Evolutionary conservation across 2,113 vertebrate genomes (phyloP), one percentile per base, ranked within the genome.

Genomic region (Mormoops blainvillei): DNA sequence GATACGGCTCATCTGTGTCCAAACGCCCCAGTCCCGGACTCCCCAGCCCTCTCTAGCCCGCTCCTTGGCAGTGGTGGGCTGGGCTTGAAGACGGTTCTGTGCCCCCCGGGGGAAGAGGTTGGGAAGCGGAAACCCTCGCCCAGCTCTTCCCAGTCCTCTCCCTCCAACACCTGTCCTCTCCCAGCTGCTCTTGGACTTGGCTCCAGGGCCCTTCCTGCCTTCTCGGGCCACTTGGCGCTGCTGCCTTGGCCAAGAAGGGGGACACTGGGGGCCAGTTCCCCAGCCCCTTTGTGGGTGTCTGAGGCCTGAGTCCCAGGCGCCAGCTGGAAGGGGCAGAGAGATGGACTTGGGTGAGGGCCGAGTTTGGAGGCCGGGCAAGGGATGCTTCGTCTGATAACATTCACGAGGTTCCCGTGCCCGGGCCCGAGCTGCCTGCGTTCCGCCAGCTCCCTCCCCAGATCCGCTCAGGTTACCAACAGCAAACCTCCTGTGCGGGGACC

Each of bases 271-370:
- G 70, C 33, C 67, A 43, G 71, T 12, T 50, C 81, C 63, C 87
- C 33, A 24, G 56, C 50, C 67, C 70, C 31, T 71, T 13, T 90
- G 78, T 84, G 71, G 78, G 50, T 65, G 11, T 86, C 61, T 56
- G 24, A 77, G 87, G 67, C 73, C 58, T 0, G 1, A 61, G 74
- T 83, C 91, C 78, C 78, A 67, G 84, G 88, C 96, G 78, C 96
- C 97, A 98, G 97, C 96, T 97, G 97, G 96, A 97, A 96, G 73
- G 73, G 77, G 68, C 91, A 61, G 50, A 89, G 89, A 88, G 77
- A 48, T 3, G 43, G 67, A 61, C 65, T 91, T 94, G 96, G 94
- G 86, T 67, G 74, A 91, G 41, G 91, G 96, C 95, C 80, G 58
- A 80, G 65, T 86, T 41, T 85, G 94, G 73, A 94, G 92, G 58